Base-by-base conservation (phyloP, 2,797 vertebrate species). In the Clarias laeviceps region DNA sequence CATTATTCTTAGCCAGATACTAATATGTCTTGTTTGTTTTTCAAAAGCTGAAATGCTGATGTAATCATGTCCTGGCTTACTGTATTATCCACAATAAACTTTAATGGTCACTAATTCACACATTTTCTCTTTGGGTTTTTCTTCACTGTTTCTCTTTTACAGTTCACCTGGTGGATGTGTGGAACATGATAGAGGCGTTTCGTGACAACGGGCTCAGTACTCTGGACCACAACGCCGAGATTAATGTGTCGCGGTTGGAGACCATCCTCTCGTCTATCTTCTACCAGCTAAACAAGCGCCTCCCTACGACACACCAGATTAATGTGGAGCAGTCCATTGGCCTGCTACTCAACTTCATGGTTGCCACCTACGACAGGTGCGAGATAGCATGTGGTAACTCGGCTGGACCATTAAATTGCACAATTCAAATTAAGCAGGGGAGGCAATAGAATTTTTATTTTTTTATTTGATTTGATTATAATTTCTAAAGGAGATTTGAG, bases 181-280 rank as follows among this genome's bases (percentile, higher is more conserved):
- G 98, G 98, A 99, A 99, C 87, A 98, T 99, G 97, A 99, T 99
- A 4, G 98, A 99, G 95, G 98, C 98, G 87, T 99, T 99, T 93
- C 94, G 98, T 76, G 98, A 99, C 86, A 99, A 98, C n/a, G 98
- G 98, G 87, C 97, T 99, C 91, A 99, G 98, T 93, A 97, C 97
- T 0, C 82, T 99, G 95, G 98, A 99, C 82, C 97, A 97, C 80
- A 94, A 91, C 83, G 94, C 96, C 0, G 98, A 99, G 94, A 96
- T 99, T 90, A 99, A 95, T 22, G 97, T 99, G 91, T 99, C 98
- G 11, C 97, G 98, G 20, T 95, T 99, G 59, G 98, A 99, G 89
- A 99, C 98, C 0, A 98, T 99, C 92, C 95, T 99, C 90, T 99
- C 98, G 20, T 99, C 98, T 90, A 95, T 99, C 92, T 99, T 99